These are phyloP conservation scores for Edolisoma coerulescens DNA, from an alignment of 2,113 vertebrate species.

Conservation along the genomic window DNA sequence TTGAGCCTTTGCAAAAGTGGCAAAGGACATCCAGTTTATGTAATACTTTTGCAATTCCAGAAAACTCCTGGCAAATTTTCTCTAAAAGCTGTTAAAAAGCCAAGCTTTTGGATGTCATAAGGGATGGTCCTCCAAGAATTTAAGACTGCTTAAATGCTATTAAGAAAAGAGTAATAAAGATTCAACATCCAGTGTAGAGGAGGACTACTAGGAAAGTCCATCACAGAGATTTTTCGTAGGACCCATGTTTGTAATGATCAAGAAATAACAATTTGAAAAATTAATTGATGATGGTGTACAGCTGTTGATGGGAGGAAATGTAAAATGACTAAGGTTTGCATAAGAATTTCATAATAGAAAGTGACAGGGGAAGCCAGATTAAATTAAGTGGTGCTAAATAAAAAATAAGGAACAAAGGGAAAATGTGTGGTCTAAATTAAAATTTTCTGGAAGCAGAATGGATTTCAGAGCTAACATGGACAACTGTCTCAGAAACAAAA, in stretches of 20 bases:
- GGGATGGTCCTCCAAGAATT: background rate
- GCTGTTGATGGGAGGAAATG: background rate
- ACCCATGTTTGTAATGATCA: background rate
- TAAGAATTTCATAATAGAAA: background rate
- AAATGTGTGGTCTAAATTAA: background rate
- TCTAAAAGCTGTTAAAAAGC: background rate
- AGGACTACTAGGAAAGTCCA: background rate
- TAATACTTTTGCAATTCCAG: background rate
- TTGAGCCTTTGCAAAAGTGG: background rate
- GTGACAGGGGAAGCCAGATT: background rate
- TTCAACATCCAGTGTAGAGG: background rate
- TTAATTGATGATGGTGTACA: background rate
- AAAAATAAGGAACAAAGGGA: background rate
- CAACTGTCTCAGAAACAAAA: background rate
- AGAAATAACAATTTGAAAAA: background rate
- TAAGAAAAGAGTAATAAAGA: background rate
- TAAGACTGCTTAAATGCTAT: background rate
- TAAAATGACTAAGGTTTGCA: background rate
- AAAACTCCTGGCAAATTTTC: background rate
- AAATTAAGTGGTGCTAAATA: background rate
- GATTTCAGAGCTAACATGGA: background rate
- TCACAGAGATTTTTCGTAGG: background rate
- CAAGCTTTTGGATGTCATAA: background rate
- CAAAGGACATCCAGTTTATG: background rate
- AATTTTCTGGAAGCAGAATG: background rate